Evolutionary conservation across 2,888 invertebrate genomes (phyloP).

Genomic region (Cephus pulcher): DNA sequence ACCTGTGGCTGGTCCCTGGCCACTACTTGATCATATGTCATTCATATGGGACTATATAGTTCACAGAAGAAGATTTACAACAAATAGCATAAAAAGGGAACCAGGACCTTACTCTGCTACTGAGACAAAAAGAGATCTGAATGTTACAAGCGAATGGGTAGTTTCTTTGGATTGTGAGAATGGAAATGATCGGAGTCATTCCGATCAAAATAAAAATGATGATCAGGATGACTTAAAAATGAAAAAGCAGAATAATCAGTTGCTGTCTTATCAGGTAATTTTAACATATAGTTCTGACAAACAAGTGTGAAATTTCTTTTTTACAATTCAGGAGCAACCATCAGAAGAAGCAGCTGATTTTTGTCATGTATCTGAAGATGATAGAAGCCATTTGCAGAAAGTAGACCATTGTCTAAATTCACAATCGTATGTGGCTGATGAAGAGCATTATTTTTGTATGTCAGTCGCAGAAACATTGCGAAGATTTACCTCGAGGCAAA

Average conservation of each 20-base stretch:
- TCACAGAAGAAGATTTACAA: constrained; percentile 16
- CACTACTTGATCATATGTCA: constrained; percentile 19
- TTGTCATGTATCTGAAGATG: constrained; percentile 14
- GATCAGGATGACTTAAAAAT: constrained; percentile 9
- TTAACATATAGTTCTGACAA: neutral
- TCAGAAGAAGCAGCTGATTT: constrained; percentile 17
- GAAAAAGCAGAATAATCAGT: constrained; percentile 12
- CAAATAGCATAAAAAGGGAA: constrained; percentile 17
- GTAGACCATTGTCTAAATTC: constrained; percentile 17
- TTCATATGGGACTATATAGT: constrained; percentile 22
- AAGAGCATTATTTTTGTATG: constrained; percentile 23
- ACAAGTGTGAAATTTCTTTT: neutral
- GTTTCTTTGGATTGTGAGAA: constrained; percentile 12
- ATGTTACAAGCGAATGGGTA: constrained; percentile 14
- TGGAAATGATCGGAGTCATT: neutral
- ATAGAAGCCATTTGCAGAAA: constrained; percentile 13
- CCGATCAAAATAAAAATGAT: constrained; percentile 10
- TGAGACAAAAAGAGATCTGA: constrained; percentile 8
- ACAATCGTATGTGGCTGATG: constrained; percentile 18
- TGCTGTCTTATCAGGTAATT: constrained; percentile 16
- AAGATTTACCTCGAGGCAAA: constrained; percentile 16
- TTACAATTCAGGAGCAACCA: constrained; percentile 14
- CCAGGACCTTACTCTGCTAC: constrained; percentile 2
- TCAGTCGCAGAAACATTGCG: constrained; percentile 20
- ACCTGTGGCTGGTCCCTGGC: constrained; percentile 6